phyloP scores from a whole-genome alignment of 2,113 vertebrate species.

The Oncorhynchus keta region DNA sequence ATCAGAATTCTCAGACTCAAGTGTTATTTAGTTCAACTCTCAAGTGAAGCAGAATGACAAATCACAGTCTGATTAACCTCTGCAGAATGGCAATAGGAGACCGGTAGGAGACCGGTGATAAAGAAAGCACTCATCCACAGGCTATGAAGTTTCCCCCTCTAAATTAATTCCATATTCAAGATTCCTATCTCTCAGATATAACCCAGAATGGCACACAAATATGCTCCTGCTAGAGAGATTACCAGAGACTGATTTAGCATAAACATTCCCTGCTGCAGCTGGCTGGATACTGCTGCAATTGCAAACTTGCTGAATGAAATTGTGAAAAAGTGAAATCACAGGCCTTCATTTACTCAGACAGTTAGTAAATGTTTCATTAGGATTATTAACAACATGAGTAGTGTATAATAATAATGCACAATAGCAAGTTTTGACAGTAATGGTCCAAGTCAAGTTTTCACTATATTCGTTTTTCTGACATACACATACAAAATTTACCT shows the following conservation, averaged over 20 bases:
- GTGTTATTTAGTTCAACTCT: constrained; percentile 90
- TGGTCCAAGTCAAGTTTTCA: too few relatives aligned
- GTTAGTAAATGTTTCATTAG: too few relatives aligned
- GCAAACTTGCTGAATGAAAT: neutral
- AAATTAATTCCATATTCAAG: constrained; percentile 97
- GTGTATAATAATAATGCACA: too few relatives aligned
- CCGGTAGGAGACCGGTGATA: constrained; percentile 92
- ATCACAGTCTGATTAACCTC: constrained; percentile 82
- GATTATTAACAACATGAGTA: too few relatives aligned
- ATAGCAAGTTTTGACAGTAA: too few relatives aligned
- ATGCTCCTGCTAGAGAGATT: constrained; percentile 85
- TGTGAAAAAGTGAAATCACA: neutral
- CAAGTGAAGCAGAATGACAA: constrained; percentile 89
- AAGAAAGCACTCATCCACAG: constrained; percentile 87
- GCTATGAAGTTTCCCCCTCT: constrained; percentile 86
- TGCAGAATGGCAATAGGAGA: constrained; percentile 83
- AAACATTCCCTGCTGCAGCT: constrained; percentile 59
- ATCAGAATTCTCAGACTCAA: constrained; percentile 85
- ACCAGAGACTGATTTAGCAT: constrained; percentile 82
- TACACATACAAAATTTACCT: too few relatives aligned
- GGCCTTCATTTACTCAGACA: neutral
- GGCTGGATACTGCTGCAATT: neutral
- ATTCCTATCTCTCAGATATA: constrained; percentile 90
- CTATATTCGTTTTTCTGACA: too few relatives aligned
- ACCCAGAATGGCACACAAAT: constrained; percentile 91